Conservation (phyloP, 2,113 vertebrate genomes). For the Quiscalus mexicanus region DNA sequence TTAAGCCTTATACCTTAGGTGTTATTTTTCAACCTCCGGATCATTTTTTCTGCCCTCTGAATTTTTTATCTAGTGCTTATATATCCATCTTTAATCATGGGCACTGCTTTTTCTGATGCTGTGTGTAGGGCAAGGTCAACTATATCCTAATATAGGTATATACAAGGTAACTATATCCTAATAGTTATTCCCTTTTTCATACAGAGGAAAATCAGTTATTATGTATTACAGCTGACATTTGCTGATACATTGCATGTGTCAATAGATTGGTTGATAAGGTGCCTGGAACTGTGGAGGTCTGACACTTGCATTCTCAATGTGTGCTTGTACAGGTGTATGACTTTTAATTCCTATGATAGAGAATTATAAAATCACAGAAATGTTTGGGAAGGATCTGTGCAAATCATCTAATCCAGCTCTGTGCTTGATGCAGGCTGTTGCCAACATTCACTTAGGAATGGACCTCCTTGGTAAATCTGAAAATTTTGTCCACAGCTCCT, state of each 20-base stretch:
- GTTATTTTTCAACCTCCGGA: neutral
- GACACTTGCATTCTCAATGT: neutral
- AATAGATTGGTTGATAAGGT: neutral
- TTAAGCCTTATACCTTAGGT: neutral
- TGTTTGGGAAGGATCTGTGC: neutral
- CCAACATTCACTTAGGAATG: neutral
- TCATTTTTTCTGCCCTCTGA: neutral
- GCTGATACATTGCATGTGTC: neutral
- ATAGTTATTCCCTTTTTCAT: neutral
- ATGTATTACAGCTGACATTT: neutral
- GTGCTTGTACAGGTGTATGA: neutral
- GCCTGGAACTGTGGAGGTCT: neutral
- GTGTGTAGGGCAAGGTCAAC: neutral
- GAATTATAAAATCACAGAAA: neutral
- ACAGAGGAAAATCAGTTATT: neutral
- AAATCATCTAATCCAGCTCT: neutral
- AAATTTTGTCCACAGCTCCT: neutral
- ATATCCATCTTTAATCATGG: neutral
- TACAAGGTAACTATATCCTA: no score
- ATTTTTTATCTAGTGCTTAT: neutral
- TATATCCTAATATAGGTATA: no score
- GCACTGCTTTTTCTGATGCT: neutral
- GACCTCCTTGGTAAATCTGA: neutral
- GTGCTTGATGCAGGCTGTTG: neutral
- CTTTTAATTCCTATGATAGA: neutral